Evolutionary conservation across 2,888 invertebrate species (phyloP).

Genomic region (Tachina fera): DNA sequence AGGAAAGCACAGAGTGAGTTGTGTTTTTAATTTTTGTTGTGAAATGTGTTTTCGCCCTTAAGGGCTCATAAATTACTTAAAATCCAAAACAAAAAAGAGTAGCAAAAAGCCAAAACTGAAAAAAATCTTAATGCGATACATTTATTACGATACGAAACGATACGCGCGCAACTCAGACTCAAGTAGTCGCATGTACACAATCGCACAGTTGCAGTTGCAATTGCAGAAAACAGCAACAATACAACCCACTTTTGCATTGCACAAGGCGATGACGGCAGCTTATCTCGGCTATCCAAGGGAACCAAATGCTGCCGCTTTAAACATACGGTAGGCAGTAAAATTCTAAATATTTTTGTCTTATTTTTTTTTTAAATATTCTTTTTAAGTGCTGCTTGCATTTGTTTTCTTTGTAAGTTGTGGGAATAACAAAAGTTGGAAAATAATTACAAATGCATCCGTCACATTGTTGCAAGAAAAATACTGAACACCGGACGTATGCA

Average conservation of each 20-base stretch:
- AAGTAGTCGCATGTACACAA: constrained; percentile 60
- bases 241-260: constrained; percentile 49
- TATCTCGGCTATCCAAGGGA: constrained; percentile 36
- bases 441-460: constrained; percentile 27
- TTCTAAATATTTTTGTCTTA: constrained; percentile 19
- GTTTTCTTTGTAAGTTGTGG: constrained; percentile 39
- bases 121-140: constrained; percentile 69
- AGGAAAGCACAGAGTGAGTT: constrained; percentile 42
- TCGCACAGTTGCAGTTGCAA: constrained; percentile 81
- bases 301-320: constrained; percentile 39
- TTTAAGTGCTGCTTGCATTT: constrained; percentile 1
- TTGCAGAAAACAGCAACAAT: constrained; percentile 72
- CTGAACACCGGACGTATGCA: constrained; percentile 50
- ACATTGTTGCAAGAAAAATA: constrained; percentile 21
- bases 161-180: constrained; percentile 18
- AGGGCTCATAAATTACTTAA: constrained; percentile 70
- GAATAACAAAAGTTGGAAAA: constrained; percentile 31
- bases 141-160: constrained; percentile 48
- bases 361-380: constrained; percentile 12
- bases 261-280: constrained; percentile 35
- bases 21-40: constrained; percentile 53
- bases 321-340: constrained; percentile 48
- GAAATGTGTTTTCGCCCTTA: constrained; percentile 62
- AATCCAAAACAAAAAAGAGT: constrained; percentile 58
- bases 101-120: constrained; percentile 63